These are phyloP conservation scores for Pachyramphus minor DNA, from an alignment of 2,113 vertebrate genomes.

Conservation along the genomic window DNA sequence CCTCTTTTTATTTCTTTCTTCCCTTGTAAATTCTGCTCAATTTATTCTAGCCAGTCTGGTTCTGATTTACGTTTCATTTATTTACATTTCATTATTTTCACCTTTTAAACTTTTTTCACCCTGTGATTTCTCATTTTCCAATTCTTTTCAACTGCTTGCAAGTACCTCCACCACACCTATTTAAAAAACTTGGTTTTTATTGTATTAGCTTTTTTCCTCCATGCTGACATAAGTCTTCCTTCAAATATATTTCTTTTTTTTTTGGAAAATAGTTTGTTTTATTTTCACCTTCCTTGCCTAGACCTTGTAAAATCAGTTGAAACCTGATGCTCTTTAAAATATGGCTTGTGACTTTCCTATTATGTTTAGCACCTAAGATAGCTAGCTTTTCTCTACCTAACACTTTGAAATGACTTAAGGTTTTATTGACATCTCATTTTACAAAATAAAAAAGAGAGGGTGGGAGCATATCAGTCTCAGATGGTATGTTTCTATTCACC, in stretches of 20 bases:
- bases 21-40: slow-evolving; percentile 52
- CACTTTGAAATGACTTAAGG: neutral
- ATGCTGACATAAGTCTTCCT: neutral
- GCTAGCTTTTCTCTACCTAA: neutral
- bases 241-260: neutral
- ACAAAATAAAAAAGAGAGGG: neutral
- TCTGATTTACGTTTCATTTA: slow-evolving; percentile 60
- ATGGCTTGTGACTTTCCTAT: neutral
- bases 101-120: slow-evolving; percentile 32
- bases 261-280: neutral
- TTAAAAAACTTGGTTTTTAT: neutral
- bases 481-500: neutral
- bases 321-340: neutral
- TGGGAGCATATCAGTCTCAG: neutral
- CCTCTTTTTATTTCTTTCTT: slow-evolving; percentile 53
- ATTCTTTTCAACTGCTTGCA: neutral
- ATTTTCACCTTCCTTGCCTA: neutral
- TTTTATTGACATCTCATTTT: slow-evolving; percentile 13
- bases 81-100: slow-evolving; percentile 64
- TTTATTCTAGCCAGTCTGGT: slow-evolving; percentile 32
- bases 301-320: neutral
- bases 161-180: neutral
- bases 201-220: neutral
- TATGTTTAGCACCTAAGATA: neutral
- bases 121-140: slow-evolving; percentile 40